These are phyloP conservation scores for Aplocera efformata DNA, from an alignment of 2,888 invertebrate genomes.

Conservation along the genomic window DNA sequence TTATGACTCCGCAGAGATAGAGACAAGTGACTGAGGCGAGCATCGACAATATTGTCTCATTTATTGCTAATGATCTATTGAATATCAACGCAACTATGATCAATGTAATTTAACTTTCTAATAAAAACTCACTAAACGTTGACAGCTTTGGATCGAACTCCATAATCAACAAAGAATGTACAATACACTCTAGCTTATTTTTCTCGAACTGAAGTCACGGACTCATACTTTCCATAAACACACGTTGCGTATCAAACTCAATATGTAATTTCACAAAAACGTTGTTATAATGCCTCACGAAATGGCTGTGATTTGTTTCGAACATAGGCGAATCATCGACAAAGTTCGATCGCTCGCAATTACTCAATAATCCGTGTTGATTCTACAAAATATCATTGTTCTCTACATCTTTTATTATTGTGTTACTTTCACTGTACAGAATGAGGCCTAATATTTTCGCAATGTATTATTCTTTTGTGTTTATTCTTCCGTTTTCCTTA, in stretches of 20 bases:
- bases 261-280: constrained; percentile 71
- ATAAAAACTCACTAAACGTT: constrained; percentile 35
- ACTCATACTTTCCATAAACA: constrained; percentile 60
- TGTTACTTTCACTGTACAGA: constrained; percentile 40
- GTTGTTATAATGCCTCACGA: constrained; percentile 62
- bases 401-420: constrained; percentile 24
- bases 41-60: constrained; percentile 70
- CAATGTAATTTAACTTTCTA: constrained; percentile 50
- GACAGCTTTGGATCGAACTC: constrained; percentile 38
- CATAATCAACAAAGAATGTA: constrained; percentile 24
- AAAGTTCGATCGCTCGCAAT: constrained; percentile 52
- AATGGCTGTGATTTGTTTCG: constrained; percentile 71
- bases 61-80: constrained; percentile 73
- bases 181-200: constrained; percentile 30
- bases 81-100: constrained; percentile 38
- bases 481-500: constrained; percentile 15
- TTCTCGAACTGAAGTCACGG: constrained; percentile 41
- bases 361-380: constrained; percentile 65
- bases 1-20: constrained; percentile 58
- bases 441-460: constrained; percentile 8
- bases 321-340: constrained; percentile 55
- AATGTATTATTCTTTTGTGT: constrained; percentile 3
- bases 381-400: constrained; percentile 52
- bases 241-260: constrained; percentile 51
- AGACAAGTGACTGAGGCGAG: constrained; percentile 42